Evolutionary conservation across 2,113 vertebrate species (phyloP).

Genomic region (Lophura nycthemera): DNA sequence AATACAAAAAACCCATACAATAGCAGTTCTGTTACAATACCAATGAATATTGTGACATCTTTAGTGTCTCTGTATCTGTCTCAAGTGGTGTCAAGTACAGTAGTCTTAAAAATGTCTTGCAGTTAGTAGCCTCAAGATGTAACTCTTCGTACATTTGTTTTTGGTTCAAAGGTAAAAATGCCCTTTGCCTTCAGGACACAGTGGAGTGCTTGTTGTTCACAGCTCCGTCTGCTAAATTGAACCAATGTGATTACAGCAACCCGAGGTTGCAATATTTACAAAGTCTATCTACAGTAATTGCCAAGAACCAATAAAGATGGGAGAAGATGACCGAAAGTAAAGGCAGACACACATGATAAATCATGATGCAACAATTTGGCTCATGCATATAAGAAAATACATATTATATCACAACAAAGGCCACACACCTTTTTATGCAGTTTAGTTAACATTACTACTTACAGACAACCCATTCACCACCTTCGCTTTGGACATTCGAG

Average conservation of each 20-base stretch:
- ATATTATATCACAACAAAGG: slow-evolving; percentile 86
- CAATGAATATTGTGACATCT: slow-evolving; percentile 82
- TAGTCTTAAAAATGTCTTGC: slow-evolving; percentile 80
- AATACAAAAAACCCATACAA: slow-evolving; percentile 86
- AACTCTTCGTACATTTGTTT: slow-evolving; percentile 66
- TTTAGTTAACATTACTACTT: slow-evolving; percentile 84
- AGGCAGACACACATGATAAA: slow-evolving; percentile 80
- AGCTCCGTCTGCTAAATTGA: slow-evolving; percentile 73
- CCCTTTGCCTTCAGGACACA: slow-evolving; percentile 76
- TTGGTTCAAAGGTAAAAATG: slow-evolving; percentile 86
- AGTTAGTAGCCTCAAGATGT: slow-evolving; percentile 79
- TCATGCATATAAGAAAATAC: slow-evolving; percentile 90
- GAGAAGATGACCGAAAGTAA: slow-evolving; percentile 80
- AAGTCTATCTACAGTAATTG: slow-evolving; percentile 83
- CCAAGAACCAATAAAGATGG: slow-evolving; percentile 77
- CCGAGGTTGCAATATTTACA: slow-evolving; percentile 80
- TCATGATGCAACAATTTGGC: slow-evolving; percentile 81
- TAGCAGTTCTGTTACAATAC: slow-evolving; percentile 88
- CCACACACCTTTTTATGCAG: slow-evolving; percentile 83
- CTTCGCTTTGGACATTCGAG: slow-evolving; percentile 75
- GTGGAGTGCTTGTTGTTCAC: slow-evolving; percentile 69
- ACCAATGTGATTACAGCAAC: slow-evolving; percentile 77
- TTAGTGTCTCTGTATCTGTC: slow-evolving; percentile 80
- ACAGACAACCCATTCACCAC: slow-evolving; percentile 80
- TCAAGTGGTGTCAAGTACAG: slow-evolving; percentile 83